Evolutionary conservation across 2,888 invertebrate genomes (phyloP).

Genomic region (Cynaeus angustus): DNA sequence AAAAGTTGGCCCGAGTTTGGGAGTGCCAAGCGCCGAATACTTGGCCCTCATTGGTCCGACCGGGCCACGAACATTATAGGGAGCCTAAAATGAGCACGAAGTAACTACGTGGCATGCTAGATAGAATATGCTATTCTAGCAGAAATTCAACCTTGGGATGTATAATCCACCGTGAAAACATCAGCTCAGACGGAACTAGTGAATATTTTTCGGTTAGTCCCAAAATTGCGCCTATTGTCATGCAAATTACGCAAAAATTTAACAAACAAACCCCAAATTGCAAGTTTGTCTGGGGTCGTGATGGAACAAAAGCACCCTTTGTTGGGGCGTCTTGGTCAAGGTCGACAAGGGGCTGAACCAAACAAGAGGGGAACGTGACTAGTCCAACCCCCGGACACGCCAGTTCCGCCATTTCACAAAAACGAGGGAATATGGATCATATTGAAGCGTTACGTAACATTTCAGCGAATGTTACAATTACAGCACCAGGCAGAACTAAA

Average conservation of each 20-base stretch:
- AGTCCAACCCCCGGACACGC: conserved; percentile 46
- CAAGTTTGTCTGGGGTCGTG: conserved; percentile 21
- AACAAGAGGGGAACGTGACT: conserved; percentile 33
- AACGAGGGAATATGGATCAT: conserved; percentile 15
- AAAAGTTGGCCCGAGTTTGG: conserved; percentile 59
- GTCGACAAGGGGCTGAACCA: conserved; percentile 43
- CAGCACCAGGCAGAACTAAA: conserved; percentile 27
- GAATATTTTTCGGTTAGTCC: conserved; percentile 30
- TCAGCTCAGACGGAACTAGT: conserved; percentile 43
- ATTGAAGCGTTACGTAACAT: conserved; percentile 13
- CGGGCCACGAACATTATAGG: conserved; percentile 57
- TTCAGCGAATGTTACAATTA: conserved; percentile 6
- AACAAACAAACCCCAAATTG: conserved; percentile 17
- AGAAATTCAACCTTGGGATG: conserved; percentile 59
- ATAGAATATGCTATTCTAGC: conserved; percentile 54
- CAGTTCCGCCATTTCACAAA: conserved; percentile 34
- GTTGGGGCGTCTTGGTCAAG: conserved; percentile 45
- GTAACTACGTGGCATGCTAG: conserved; percentile 56
- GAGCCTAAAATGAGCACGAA: conserved; percentile 58
- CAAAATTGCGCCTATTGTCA: conserved; percentile 16
- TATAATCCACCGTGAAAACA: conserved; percentile 60
- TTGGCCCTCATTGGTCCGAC: conserved; percentile 59
- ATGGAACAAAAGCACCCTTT: conserved; percentile 1
- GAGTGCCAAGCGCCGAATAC: conserved; percentile 63
- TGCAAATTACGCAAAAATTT: conserved; percentile 15